Percentiles rank a stretch among this genome's conserved stretches.
These are phyloP conservation scores for Phaonia tiefii DNA, from an alignment of 2,888 invertebrate genomes.

Conservation along the genomic window DNA sequence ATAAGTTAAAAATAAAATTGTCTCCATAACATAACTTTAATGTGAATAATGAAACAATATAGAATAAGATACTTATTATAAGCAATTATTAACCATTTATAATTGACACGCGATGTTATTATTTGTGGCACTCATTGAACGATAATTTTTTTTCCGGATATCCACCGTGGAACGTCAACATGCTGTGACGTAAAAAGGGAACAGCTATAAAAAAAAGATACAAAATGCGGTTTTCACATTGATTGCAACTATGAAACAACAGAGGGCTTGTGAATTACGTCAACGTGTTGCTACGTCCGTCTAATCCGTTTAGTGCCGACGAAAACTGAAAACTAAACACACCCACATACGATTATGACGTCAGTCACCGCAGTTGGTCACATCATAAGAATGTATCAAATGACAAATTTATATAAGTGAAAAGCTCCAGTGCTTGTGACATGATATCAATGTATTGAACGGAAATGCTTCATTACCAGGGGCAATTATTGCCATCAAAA, in stretches of 20 bases:
- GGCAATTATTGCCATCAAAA: no score
- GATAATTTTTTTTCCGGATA: neutral
- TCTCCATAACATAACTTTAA: no score
- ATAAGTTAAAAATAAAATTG: no score
- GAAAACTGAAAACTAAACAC: conserved; percentile 8
- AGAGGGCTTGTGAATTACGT: neutral
- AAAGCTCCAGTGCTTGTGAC: no score
- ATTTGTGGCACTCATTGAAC: neutral
- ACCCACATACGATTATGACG: neutral
- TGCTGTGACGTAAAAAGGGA: conserved; percentile 6
- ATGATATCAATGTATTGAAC: no score
- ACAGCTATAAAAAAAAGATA: neutral
- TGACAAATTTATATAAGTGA: neutral
- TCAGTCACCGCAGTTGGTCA: no score
- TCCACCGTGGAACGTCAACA: neutral
- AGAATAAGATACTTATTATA: no score
- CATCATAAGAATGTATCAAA: no score
- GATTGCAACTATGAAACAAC: neutral
- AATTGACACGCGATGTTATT: conserved; percentile 1
- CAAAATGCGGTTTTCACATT: neutral
- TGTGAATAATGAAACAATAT: no score
- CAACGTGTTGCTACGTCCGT: neutral
- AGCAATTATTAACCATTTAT: no score
- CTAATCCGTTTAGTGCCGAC: neutral
- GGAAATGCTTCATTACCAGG: no score